These are phyloP conservation scores for Anthopleura sola DNA, from an alignment of 64 coral and sea anemone genomes.

Conservation along the genomic window DNA sequence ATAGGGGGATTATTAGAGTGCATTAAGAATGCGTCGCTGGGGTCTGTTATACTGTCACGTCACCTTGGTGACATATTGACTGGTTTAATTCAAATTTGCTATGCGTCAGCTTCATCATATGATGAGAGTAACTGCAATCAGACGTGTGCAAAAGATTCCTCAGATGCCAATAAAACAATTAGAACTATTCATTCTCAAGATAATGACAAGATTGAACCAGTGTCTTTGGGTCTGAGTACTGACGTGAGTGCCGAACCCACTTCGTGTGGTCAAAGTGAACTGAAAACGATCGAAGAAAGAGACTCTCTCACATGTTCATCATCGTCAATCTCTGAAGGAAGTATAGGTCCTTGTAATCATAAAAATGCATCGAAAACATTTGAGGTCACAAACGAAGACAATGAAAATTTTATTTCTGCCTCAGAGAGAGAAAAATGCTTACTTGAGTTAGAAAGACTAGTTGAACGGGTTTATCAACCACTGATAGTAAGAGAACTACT, in stretches of 20 bases:
- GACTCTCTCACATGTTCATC: not conserved
- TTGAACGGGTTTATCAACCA: conserved; percentile 82
- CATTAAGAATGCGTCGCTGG: conserved; percentile 46
- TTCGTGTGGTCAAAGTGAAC: not conserved
- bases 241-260: not conserved
- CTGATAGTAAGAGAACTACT: conserved; percentile 80
- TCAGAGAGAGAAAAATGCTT: conserved; percentile 57
- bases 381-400: not conserved
- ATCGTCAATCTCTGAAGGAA: not conserved
- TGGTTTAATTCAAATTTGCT: conserved; percentile 73
- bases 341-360: not conserved
- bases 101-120: conserved; percentile 47
- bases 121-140: not conserved
- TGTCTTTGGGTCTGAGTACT: not conserved
- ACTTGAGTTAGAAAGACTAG: conserved; percentile 42
- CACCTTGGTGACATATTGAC: conserved; percentile 78
- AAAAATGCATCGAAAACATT: not conserved
- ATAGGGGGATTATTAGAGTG: conserved; percentile 46
- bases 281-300: not conserved
- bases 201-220: not conserved
- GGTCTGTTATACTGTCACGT: conserved; percentile 66
- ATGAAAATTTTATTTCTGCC: conserved; percentile 20
- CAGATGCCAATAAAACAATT: not conserved
- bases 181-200: not conserved
- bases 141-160: not conserved